Evolutionary conservation across 2,888 invertebrate genomes (phyloP).

Genomic region (Leptinotarsa haldemani): DNA sequence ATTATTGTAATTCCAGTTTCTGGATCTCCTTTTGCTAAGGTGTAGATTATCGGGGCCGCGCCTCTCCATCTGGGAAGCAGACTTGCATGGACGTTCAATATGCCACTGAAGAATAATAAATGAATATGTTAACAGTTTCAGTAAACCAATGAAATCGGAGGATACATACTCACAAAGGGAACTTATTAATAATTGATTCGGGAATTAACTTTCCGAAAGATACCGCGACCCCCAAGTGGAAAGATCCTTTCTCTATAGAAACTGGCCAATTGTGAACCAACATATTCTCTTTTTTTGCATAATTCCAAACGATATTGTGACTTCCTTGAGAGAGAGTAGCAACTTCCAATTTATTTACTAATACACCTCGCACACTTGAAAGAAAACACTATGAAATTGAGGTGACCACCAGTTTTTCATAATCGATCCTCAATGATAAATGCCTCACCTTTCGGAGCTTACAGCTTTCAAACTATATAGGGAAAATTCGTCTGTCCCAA

Average conservation of each 20-base stretch:
- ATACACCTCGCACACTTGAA: constrained; percentile 68
- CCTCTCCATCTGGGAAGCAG: constrained; percentile 93
- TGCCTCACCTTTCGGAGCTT: constrained; percentile 74
- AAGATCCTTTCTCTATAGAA: constrained; percentile 66
- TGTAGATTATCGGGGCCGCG: constrained; percentile 89
- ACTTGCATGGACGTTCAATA: constrained; percentile 94
- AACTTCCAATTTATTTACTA: constrained; percentile 73
- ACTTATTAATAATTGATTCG: constrained; percentile 76
- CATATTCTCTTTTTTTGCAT: constrained; percentile 74
- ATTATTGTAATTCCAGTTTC: constrained; percentile 89
- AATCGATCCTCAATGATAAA: background rate
- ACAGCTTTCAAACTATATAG: constrained; percentile 78
- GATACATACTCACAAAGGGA: constrained; percentile 79
- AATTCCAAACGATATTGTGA: constrained; percentile 75
- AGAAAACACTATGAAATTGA: background rate
- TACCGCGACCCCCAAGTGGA: constrained; percentile 89
- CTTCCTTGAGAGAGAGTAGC: constrained; percentile 76
- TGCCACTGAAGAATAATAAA: constrained; percentile 74
- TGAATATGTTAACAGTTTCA: no score
- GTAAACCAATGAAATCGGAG: no score
- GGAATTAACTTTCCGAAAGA: constrained; percentile 95
- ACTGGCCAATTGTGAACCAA: constrained; percentile 66
- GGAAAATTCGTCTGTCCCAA: constrained; percentile 88
- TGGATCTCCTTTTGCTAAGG: constrained; percentile 84
- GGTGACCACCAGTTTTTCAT: background rate